These are phyloP conservation scores for Neolamprologus hecqui DNA, from an alignment of 2,113 vertebrate genomes.

Conservation along the genomic window DNA sequence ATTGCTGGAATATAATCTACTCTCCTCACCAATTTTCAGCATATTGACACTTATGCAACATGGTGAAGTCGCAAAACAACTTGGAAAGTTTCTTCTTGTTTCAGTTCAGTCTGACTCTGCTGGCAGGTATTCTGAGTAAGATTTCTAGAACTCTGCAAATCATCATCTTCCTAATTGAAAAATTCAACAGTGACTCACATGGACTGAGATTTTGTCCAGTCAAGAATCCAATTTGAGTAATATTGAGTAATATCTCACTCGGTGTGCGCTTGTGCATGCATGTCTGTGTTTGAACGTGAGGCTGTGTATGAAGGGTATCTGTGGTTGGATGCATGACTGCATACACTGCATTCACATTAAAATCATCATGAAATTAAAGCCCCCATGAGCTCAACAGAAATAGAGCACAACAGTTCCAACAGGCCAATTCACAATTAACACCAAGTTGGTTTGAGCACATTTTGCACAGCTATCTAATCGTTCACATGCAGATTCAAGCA, in stretches of 20 bases:
- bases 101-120: neutral
- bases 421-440: neutral
- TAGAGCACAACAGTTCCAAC: neutral
- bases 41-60: neutral
- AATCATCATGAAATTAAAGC: neutral
- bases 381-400: neutral
- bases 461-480: neutral
- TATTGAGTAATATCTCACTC: neutral
- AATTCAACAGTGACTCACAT: neutral
- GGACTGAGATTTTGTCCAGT: neutral
- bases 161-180: conserved; percentile 8
- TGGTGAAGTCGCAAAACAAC: neutral
- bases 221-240: neutral
- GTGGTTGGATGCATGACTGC: neutral
- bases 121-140: conserved; percentile 6
- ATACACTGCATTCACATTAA: neutral
- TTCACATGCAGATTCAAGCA: neutral
- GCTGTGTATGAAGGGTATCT: neutral
- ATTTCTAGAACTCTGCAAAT: neutral
- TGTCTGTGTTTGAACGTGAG: neutral
- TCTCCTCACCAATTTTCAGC: neutral
- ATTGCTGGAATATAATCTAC: neutral
- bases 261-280: neutral
- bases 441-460: neutral
- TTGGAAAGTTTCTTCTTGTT: neutral